Conservation (phyloP, 1,140 invertebrate genomes). For the Physella acuta region DNA sequence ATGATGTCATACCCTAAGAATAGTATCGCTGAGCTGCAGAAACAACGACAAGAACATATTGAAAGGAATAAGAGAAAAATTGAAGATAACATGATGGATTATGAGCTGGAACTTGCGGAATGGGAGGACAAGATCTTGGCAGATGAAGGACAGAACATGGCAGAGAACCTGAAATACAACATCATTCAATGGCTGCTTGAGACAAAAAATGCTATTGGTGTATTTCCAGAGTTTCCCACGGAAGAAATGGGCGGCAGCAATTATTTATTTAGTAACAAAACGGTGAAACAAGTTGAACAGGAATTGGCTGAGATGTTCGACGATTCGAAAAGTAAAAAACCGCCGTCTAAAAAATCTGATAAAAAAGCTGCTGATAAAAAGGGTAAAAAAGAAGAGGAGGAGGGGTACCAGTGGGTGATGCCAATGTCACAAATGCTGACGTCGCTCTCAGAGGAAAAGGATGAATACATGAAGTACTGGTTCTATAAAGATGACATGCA, state of each 20-base stretch:
- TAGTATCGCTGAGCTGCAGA: background rate
- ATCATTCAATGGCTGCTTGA: slow-evolving; percentile 17
- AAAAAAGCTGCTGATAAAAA: slow-evolving; percentile 13
- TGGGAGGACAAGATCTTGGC: background rate
- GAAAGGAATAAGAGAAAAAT: slow-evolving; percentile 2
- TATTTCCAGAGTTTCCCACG: slow-evolving; percentile 1
- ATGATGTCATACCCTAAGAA: background rate
- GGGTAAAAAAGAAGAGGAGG: background rate
- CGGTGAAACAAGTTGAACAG: background rate
- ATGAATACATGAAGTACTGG: slow-evolving; percentile 12
- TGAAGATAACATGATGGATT: background rate
- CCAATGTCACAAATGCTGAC: slow-evolving; percentile 4
- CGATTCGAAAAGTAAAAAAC: background rate
- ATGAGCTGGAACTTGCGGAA: background rate
- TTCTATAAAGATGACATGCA: slow-evolving; percentile 11
- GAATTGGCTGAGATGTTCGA: background rate
- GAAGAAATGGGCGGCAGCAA: slow-evolving; percentile 10
- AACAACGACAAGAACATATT: background rate
- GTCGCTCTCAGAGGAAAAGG: background rate
- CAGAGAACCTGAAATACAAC: slow-evolving; percentile 6
- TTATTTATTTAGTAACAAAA: background rate
- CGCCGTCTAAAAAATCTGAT: background rate
- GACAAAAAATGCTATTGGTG: background rate
- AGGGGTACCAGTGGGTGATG: slow-evolving; percentile 11
- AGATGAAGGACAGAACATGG: background rate